Evolutionary conservation across 2,888 invertebrate species (phyloP), one percentile per base, ranked within the genome.

Genomic region (Catocala sponsa): DNA sequence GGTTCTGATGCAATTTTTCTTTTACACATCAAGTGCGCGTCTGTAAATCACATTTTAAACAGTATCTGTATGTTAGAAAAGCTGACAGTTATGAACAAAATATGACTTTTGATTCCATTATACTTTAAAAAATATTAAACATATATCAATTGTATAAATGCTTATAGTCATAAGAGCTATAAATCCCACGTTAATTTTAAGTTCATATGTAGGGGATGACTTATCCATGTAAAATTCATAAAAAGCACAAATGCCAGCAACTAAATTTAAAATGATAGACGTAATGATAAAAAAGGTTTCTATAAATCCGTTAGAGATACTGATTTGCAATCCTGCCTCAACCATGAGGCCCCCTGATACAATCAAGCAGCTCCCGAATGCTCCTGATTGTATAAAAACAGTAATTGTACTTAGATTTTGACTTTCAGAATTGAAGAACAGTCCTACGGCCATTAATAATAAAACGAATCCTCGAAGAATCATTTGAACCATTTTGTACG

Each of bases 331-430:
- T 5, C 83, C 89, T 5, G 79, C 80, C 67, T 91, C 89, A 2
- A 90, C 42, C 4, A 90, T 65, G 25, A 91, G 80, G 0, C 90
- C 91, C 0, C 90, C 59, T 0, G 81, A 76, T 2, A 89, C 56
- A 0, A 87, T 60, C 0, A 78, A 44, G 51, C 80, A 86, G 11
- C 84, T 71, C 4, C 91, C 90, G 25, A 80, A 89, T 0, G 87
- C 75, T 35, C 90, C 91, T 0, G 81, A 74, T 68, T 85, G 83
- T 2, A 86, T 13, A 52, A 89, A 91, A 53, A 77, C 79, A 32
- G 69, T 63, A 1, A 76, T 59, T 0, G 78, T 65, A 11, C 70
- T 65, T 53, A 87, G 61, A 13, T 84, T 59, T 0, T 53, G 48
- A 58, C 67, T 60, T 63, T 89, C 91, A 1, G 90, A 88, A 58